Conservation (phyloP, 2,113 vertebrate genomes). For the Nesoenas mayeri region DNA sequence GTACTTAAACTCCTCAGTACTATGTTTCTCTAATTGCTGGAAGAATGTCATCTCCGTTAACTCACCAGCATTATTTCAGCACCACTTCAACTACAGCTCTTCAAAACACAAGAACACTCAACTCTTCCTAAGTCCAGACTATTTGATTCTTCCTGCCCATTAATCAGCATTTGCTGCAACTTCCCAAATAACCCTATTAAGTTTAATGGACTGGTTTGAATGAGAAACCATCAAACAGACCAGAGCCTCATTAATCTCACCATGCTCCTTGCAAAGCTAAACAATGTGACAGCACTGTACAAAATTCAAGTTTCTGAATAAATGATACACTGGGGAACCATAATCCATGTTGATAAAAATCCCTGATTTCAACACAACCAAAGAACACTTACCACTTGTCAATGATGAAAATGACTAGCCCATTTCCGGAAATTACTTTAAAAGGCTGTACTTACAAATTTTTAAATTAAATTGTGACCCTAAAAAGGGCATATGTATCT, state of each 20-base stretch:
- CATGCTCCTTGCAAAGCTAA: background rate
- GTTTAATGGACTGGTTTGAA: background rate
- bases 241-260: background rate
- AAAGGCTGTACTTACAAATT: background rate
- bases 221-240: background rate
- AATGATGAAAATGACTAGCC: background rate
- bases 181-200: background rate
- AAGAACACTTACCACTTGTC: background rate
- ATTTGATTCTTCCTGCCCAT: background rate
- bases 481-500: background rate
- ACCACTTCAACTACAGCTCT: background rate
- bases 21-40: background rate
- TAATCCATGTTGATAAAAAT: background rate
- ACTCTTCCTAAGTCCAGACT: background rate
- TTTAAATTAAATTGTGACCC: background rate
- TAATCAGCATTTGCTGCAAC: background rate
- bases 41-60: background rate
- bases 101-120: background rate
- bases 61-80: background rate
- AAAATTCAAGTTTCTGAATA: background rate
- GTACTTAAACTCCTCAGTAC: rapidly evolving
- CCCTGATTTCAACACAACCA: background rate
- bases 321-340: background rate
- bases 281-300: background rate
- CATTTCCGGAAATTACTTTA: background rate